Evolutionary conservation across 2,797 vertebrate species (phyloP), one percentile per base, ranked within the genome.

Genomic region (Numenius phaeopus): DNA sequence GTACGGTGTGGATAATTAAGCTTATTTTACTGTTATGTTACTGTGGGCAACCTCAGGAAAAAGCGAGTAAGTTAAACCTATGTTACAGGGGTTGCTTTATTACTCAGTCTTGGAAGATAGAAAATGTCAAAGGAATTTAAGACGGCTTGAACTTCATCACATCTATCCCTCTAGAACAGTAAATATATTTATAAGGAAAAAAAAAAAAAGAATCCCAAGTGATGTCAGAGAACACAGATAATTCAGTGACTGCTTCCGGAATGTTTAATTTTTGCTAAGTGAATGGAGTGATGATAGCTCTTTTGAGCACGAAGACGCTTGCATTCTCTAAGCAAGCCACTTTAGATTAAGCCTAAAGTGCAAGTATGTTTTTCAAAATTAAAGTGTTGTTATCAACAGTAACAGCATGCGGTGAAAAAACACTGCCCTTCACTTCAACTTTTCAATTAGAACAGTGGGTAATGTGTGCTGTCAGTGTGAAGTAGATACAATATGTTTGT

Each of bases 381-480:
- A 96, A 95, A 97, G 93, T 96, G 89, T 97, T 97, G 94, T 96
- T 96, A 95, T 96, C 95, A 93, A 76, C 69, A 92, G 88, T 67
- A 95, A 54, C 87, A 78, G 95, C 97, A 94, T 89, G 89, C 91
- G 87, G 96, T 94, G 97, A 98, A 96, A 98, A 97, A 96, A 91
- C 79, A 57, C 89, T 96, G 97, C 96, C 98, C 96, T 98, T 98
- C 97, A 89, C 98, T 97, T 98, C 97, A 96, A 83, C 97, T 97
- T 96, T 97, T 97, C 98, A 97, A 70, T 95, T 97, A 96, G 96
- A 94, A 97, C 90, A 98, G 96, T 95, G 98, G 97, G 97, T 98
- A 98, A 98, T 98, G 97, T 95, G 94, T 98, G 97, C 98, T 98
- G 98, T 98, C 98, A 98, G 97, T 98, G 97, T 98, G 98, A 98